Conservation (phyloP, 1,140 invertebrate species). For the Trichonephila inaurata region DNA sequence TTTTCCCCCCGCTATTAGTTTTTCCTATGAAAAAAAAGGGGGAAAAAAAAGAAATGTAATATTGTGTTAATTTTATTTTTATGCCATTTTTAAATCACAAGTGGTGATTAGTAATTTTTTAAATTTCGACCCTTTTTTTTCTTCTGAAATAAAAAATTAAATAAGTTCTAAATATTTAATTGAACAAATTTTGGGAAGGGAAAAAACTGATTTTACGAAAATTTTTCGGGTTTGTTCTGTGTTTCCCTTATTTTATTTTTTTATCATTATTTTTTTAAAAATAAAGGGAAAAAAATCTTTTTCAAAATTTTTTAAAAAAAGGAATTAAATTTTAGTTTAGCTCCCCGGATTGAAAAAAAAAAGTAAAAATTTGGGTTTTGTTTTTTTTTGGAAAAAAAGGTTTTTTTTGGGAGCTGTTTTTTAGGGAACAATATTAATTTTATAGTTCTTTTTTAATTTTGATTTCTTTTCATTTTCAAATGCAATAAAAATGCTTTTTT, state of each 20-base stretch:
- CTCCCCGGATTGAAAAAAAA: not conserved
- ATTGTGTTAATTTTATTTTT: constrained; percentile 17
- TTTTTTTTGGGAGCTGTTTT: too few relatives aligned
- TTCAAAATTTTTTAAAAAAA: not conserved
- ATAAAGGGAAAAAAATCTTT: not conserved
- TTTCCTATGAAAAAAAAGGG: not conserved
- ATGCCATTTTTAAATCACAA: constrained; percentile 21
- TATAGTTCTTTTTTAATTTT: too few relatives aligned
- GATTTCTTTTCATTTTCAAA: too few relatives aligned
- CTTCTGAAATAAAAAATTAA: not conserved
- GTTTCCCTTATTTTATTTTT: not conserved
- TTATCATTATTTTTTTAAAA: not conserved
- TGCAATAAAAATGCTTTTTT: too few relatives aligned
- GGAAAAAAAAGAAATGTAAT: not conserved
- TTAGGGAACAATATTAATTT: too few relatives aligned
- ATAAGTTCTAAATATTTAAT: constrained; percentile 26
- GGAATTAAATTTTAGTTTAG: not conserved
- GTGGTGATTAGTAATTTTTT: constrained; percentile 38
- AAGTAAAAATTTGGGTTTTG: not conserved
- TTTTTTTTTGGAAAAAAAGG: too few relatives aligned
- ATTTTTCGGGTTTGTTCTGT: not conserved
- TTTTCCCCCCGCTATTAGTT: not conserved
- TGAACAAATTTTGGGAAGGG: not conserved
- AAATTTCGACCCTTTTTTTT: not conserved
- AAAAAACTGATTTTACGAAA: not conserved